Percentiles rank a stretch among this genome's conserved stretches.
Evolutionary conservation across 2,113 vertebrate genomes (phyloP).

Genomic region (Lepus europaeus): DNA sequence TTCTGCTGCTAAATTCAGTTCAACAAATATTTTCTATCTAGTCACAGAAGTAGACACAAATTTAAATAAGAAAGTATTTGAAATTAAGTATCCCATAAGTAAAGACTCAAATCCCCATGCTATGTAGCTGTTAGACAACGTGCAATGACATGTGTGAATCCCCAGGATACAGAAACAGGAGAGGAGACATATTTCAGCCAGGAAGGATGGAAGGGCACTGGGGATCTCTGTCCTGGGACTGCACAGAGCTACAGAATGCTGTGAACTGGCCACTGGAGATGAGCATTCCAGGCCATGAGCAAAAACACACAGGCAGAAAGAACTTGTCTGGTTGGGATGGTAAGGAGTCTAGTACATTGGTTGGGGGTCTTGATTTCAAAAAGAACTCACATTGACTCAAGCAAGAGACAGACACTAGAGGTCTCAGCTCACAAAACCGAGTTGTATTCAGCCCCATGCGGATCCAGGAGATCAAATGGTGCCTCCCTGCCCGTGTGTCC

Average conservation of each 20-base stretch:
- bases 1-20: slow-evolving; percentile 18
- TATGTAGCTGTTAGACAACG: not conserved
- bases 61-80: not conserved
- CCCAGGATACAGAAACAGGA: not conserved
- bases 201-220: not conserved
- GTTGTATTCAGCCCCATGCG: not conserved
- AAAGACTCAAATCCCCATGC: not conserved
- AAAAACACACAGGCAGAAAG: not conserved
- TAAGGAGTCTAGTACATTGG: not conserved
- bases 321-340: not conserved
- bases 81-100: not conserved
- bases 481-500: not conserved
- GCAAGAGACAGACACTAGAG: not conserved
- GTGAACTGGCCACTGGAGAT: not conserved
- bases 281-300: not conserved
- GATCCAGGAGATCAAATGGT: not conserved
- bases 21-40: not conserved
- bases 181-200: not conserved
- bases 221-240: not conserved
- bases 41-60: not conserved
- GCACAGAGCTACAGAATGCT: not conserved
- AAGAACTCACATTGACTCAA: not conserved
- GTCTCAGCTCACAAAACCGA: not conserved
- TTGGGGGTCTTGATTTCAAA: not conserved
- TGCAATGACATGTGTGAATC: not conserved